These are phyloP conservation scores for Lepidocolaptes lacrymiger DNA, from an alignment of 2,797 vertebrate species.

Conservation along the genomic window DNA sequence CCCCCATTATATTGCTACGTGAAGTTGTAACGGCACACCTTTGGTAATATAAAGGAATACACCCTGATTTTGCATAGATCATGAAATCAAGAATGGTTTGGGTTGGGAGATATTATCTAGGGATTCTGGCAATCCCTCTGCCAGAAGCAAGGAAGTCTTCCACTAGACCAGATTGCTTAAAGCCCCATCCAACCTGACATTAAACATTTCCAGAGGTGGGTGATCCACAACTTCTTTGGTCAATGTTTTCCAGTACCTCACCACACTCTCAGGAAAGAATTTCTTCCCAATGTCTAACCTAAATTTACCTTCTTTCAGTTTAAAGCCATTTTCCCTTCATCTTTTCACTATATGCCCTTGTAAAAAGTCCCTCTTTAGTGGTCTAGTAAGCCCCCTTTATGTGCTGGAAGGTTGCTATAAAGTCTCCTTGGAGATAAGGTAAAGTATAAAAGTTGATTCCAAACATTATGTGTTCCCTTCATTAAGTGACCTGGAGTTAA, in stretches of 20 bases:
- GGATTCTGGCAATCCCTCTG: background rate
- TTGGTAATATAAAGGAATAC: background rate
- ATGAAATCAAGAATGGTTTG: background rate
- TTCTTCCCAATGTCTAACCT: background rate
- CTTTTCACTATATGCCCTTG: background rate
- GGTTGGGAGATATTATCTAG: background rate
- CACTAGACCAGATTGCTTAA: background rate
- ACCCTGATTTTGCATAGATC: background rate
- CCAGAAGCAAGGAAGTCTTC: background rate
- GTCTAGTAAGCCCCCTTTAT: background rate
- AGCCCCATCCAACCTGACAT: background rate
- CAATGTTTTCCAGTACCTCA: background rate
- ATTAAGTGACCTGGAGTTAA: background rate
- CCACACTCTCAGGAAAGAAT: background rate
- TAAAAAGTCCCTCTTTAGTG: background rate
- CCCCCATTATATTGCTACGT: background rate
- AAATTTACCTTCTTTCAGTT: background rate
- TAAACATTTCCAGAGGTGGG: background rate
- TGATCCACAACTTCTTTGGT: background rate
- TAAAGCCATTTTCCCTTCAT: background rate
- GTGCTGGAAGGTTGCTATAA: background rate
- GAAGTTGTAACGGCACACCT: background rate
- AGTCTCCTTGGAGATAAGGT: background rate
- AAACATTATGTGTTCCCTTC: background rate
- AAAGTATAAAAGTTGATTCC: background rate